These are phyloP conservation scores for Cheumatopsyche charites DNA, from an alignment of 1,140 invertebrate species.

Conservation along the genomic window DNA sequence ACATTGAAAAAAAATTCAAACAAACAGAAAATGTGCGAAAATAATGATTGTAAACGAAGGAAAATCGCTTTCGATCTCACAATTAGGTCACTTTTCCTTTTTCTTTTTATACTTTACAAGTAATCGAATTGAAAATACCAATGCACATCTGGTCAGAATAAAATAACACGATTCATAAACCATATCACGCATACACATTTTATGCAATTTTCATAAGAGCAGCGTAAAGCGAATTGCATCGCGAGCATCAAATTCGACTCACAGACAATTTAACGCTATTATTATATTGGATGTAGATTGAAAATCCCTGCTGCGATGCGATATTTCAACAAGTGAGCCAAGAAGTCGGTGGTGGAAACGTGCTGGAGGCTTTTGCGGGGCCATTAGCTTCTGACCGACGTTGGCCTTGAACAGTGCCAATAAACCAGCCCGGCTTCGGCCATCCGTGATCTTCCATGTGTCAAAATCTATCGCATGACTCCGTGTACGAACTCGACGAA, in stretches of 20 bases:
- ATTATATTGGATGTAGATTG: too few relatives aligned
- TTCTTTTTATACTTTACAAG: neutral
- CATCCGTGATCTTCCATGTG: constrained; percentile 38
- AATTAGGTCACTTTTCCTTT: neutral
- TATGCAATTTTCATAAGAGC: neutral
- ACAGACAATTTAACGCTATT: too few relatives aligned
- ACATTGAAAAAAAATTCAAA: neutral
- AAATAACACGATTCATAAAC: too few relatives aligned
- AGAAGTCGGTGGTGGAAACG: neutral
- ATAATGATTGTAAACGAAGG: neutral
- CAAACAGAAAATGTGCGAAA: neutral
- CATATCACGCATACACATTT: neutral
- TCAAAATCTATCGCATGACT: constrained; percentile 26
- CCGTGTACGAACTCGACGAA: neutral
- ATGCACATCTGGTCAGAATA: neutral
- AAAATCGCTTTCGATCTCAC: neutral
- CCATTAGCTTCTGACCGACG: constrained; percentile 44
- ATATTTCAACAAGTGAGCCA: neutral
- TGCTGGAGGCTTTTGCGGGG: constrained; percentile 29
- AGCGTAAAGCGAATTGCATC: neutral
- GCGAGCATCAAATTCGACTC: too few relatives aligned
- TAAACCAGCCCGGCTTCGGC: constrained; percentile 32
- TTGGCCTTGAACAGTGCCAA: constrained; percentile 45
- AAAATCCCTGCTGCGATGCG: too few relatives aligned
- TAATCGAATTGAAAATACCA: neutral